Base-by-base conservation (phyloP, 2,113 vertebrate species). In the Cyanoramphus novaezelandiae region DNA sequence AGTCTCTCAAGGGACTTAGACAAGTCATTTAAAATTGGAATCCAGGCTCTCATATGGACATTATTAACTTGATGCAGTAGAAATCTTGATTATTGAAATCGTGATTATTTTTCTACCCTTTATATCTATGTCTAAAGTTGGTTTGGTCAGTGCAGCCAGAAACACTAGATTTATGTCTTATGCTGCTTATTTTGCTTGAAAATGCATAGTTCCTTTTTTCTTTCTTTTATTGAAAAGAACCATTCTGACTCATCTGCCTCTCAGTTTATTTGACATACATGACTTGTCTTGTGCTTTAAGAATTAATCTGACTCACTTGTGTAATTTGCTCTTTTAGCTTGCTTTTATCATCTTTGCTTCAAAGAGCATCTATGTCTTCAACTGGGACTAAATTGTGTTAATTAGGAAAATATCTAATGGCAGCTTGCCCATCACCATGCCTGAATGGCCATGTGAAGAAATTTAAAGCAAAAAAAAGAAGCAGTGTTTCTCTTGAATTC, bases 321-420 rank as follows among this genome's bases (percentile, higher is more conserved):
- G 17, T 59, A 89, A 95, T 96, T 95, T 96, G 69, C 84, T 95
- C 86, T 88, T 95, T 95, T 85, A 92, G 81, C 20, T 67, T 87
- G 19, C 47, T 91, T 86, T 95, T 97, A 85, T 68, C 74, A 46
- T 92, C n/a, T 88, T 93, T 94, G 74, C 74, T 96, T 96, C 83
- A 87, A 72, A 92, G 88, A 91, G 19, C 80, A 79, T 78, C 83
- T 94, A 71, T 89, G 57, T 82, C 82, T 93, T 93, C 68, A 44
- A 39, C 72, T 74, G 63, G 94, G 82, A 92, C 50, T 95, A 93
- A 96, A 94, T 95, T 89, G 82, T 84, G n/a, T 96, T 97, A 95
- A 96, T 96, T 96, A 92, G 92, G 52, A 95, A 91, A 96, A 87
- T 95, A 96, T 93, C 77, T 94, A 91, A 91, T 93, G 93, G 86